Evolutionary conservation across 2,888 invertebrate genomes (phyloP).

Genomic region (Barypeithes pellucidus): DNA sequence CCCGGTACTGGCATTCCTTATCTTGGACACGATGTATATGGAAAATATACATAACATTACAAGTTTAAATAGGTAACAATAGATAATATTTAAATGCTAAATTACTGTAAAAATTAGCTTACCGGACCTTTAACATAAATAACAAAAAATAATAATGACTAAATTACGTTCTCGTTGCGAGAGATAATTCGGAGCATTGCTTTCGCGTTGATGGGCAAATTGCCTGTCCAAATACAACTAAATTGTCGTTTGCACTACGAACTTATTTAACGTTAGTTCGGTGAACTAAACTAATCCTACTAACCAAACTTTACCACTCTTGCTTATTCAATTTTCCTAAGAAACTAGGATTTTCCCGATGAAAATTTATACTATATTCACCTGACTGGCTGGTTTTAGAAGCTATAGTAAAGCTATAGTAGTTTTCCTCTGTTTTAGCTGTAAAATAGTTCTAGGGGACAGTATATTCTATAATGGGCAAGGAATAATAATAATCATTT

Average conservation of each 20-base stretch:
- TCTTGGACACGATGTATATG: no score
- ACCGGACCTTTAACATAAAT: no score
- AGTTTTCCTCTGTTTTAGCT: not conserved
- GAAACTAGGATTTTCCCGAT: slow-evolving; percentile 13
- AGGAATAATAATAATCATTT: no score
- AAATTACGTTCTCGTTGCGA: no score
- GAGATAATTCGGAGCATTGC: not conserved
- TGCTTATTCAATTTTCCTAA: not conserved
- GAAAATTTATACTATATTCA: not conserved
- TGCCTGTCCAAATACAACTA: not conserved
- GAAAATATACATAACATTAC: no score
- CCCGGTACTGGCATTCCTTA: no score
- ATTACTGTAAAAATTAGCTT: no score
- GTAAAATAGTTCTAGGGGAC: no score
- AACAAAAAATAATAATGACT: no score
- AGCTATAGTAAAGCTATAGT: not conserved
- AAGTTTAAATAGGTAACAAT: no score
- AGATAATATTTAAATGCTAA: no score
- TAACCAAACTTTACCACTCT: not conserved
- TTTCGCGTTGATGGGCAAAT: not conserved
- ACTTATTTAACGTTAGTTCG: slow-evolving; percentile 4
- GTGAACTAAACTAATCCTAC: slow-evolving; percentile 2
- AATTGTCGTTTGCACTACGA: not conserved
- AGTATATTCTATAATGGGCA: no score
- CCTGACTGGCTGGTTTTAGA: not conserved